Base-by-base conservation (phyloP, 2,888 invertebrate species). In the Chrysina gloriosa region DNA sequence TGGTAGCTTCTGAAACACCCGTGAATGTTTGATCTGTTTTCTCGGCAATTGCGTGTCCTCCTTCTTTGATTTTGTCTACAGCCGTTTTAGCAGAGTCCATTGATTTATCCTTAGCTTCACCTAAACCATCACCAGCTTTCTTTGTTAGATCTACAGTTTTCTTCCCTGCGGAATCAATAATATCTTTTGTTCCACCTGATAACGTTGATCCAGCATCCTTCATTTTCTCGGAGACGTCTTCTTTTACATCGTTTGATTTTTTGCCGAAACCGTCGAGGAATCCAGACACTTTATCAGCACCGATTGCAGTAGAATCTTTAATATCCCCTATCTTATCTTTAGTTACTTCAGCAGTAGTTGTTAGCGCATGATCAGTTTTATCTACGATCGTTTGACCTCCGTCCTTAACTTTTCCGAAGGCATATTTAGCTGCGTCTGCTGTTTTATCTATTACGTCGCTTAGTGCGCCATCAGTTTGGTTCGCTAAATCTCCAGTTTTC, bases 241-340 rank as follows among this genome's bases (percentile, higher is more conserved):
- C 65, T 66, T 69, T 65, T 25, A 67, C 71, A 2, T 76, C 68
- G 65, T 45, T 71, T 63, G 52, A 4, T 36, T 63, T 61, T 11
- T 45, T 42, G 6, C 50, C 65, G 3, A 68, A 11, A 23, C 45
- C 39, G 6, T 65, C 64, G 27, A 66, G n/a, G 34, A 21, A 25
- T n/a, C 14, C 45, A n/a, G 23, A 19, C 21, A 34, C 23, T 11
- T 16, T 67, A 34, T 61, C 64, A 25, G 52, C 58, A 58, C 56
- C 47, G 3, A 65, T 63, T 54, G 63, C 69, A 6, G 67, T 5
- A 1, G 56, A 27, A 21, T 52, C 36, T 9, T 63, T 47, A 0
- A 31, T 19, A 31, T 34, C 45, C 21, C 14, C n/a, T 39, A 25
- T 36, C 2, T 63, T 67, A n/a, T 67, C 69, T 63, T 63, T 65